phyloP scores from a whole-genome alignment of 2,888 invertebrate genomes.

The Camptogramma bilineatum region DNA sequence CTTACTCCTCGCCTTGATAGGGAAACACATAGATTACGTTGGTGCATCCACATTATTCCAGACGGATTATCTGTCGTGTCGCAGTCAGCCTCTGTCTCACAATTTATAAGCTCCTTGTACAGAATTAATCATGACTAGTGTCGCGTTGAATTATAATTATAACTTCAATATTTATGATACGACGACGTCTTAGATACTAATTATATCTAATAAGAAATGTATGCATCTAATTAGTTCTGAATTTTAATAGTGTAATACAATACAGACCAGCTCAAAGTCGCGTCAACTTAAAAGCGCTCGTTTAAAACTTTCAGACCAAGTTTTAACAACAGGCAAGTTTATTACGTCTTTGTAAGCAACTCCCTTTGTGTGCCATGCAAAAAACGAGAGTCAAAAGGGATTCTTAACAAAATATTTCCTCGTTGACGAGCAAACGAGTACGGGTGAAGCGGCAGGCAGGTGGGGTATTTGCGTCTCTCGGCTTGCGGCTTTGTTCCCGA shows the following conservation, averaged over 20 bases:
- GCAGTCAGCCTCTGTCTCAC: slow-evolving; percentile 54
- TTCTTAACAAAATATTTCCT: slow-evolving; percentile 49
- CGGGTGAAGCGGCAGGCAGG: slow-evolving; percentile 45
- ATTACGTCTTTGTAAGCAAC: slow-evolving; percentile 46
- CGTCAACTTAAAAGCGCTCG: slow-evolving; percentile 40
- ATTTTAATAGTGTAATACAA: slow-evolving; percentile 29
- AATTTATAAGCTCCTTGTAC: slow-evolving; percentile 56
- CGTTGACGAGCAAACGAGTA: slow-evolving; percentile 47
- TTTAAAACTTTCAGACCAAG: slow-evolving; percentile 42
- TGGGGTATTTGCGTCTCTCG: slow-evolving; percentile 61
- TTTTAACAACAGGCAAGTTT: slow-evolving; percentile 44
- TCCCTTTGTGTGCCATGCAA: slow-evolving; percentile 45
- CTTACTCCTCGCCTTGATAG: slow-evolving; percentile 61
- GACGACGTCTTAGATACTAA: slow-evolving; percentile 22
- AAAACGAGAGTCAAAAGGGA: slow-evolving; percentile 43
- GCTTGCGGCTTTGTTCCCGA: slow-evolving; percentile 80
- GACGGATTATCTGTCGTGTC: slow-evolving; percentile 66
- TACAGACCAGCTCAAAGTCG: slow-evolving; percentile 29
- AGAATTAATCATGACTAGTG: slow-evolving; percentile 57
- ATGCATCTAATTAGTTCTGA: slow-evolving; percentile 16
- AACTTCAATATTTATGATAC: slow-evolving; percentile 26
- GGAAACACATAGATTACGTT: slow-evolving; percentile 65
- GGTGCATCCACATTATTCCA: slow-evolving; percentile 66
- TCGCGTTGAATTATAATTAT: slow-evolving; percentile 37
- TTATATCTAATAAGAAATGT: slow-evolving; percentile 19